Evolutionary conservation across 2,113 vertebrate genomes (phyloP), one percentile per base, ranked within the genome.

Genomic region (Bos indicus): DNA sequence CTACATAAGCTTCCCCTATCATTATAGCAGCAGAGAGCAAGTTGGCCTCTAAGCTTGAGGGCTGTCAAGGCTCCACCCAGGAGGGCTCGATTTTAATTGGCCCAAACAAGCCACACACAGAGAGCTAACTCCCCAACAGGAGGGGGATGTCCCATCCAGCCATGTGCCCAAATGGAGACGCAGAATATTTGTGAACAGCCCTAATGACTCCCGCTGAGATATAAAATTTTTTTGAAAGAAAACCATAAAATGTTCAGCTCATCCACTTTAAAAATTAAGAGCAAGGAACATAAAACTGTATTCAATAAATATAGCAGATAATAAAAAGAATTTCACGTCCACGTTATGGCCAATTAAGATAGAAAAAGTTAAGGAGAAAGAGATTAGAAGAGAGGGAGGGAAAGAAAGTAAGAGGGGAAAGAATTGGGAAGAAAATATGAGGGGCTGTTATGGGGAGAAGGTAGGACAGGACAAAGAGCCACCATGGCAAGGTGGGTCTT

Each of bases 191-290:
- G 90, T 97, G 88, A 98, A 94, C 43, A 87, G 23, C 86, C 51
- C 9, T 86, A 95, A 95, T 67, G 88, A 91, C 85, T 92, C 92
- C 74, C 1, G 9, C 48, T 77, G 26, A 2, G 48, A 96, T 85
- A 83, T 90, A 95, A 97, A 77, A 94, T 1, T 94, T 95, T 96
- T 92, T 92, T 59, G 81, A 94, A 97, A 97, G 91, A 95, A 96
- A 95, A 92, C 64, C 64, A 90, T 97, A 96, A 97, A 97, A 51
- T 67, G 74, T 93, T 97, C 91, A 88, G 97, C 93, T 94, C 95
- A 96, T 97, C 97, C 92, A 93, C 96, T 98, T 94, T 92, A 97
- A 97, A 97, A 98, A 92, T 96, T 95, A 97, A 97, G 91, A 95
- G 93, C 92, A 97, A 97, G 93, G 91, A 51, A 91, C 93, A 96